These are phyloP conservation scores for Dicycla oo DNA, from an alignment of 2,888 invertebrate genomes.

Conservation along the genomic window DNA sequence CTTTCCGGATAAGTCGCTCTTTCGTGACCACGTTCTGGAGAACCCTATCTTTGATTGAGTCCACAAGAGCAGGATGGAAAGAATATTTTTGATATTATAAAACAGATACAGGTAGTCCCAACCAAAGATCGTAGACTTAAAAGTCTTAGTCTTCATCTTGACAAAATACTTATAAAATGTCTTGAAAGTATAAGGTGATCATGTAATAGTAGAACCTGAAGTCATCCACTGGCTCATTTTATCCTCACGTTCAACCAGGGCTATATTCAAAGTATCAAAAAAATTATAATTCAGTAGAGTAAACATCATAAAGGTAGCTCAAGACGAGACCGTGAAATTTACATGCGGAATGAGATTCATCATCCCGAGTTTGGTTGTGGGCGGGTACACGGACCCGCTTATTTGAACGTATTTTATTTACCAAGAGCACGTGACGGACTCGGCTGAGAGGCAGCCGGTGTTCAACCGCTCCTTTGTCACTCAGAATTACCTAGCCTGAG, in stretches of 20 bases:
- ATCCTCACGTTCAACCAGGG: conserved; percentile 38
- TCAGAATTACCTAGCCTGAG: conserved; percentile 76
- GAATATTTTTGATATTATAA: conserved; percentile 64
- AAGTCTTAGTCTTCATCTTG: background rate
- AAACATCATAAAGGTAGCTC: conserved; percentile 71
- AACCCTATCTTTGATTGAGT: conserved; percentile 55
- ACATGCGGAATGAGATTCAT: conserved; percentile 83
- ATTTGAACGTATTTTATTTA: conserved; percentile 84
- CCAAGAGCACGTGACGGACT: conserved; percentile 81
- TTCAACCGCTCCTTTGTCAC: conserved; percentile 84
- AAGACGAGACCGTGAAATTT: conserved; percentile 78
- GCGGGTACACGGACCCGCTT: conserved; percentile 69
- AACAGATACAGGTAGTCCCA: background rate
- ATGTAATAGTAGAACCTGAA: background rate
- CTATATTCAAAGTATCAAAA: conserved; percentile 59
- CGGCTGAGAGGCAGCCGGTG: conserved; percentile 76
- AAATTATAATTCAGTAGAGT: conserved; percentile 72
- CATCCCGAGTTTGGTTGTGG: conserved; percentile 76
- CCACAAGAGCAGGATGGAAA: conserved; percentile 70
- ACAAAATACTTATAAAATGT: background rate
- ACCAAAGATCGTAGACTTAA: background rate
- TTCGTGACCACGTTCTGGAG: conserved; percentile 69
- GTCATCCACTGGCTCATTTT: background rate
- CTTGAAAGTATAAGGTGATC: conserved; percentile 8
- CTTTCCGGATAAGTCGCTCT: conserved; percentile 78